These are phyloP conservation scores for Leucophenga montana DNA, from an alignment of 2,888 invertebrate genomes.

Conservation along the genomic window DNA sequence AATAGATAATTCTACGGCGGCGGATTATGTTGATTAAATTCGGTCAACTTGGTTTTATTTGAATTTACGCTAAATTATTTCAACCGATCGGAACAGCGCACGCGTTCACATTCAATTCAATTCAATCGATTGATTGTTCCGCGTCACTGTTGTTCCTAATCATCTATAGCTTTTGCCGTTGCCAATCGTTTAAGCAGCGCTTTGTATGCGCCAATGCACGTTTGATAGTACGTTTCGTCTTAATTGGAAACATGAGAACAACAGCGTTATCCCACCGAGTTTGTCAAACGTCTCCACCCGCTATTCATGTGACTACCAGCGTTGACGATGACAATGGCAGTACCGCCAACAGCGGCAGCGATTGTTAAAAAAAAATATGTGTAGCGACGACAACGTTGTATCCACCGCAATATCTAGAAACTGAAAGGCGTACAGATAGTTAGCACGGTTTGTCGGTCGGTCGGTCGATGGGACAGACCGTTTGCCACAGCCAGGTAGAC, in stretches of 20 bases:
- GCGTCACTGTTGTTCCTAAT: not conserved
- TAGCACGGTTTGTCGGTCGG: no score
- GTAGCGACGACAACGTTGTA: not conserved
- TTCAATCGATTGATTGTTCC: not conserved
- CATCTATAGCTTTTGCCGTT: not conserved
- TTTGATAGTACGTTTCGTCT: not conserved
- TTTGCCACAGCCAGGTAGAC: no score
- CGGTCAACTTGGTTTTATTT: no score
- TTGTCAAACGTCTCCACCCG: no score
- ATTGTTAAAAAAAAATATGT: not conserved
- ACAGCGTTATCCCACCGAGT: not conserved
- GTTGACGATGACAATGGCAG: no score
- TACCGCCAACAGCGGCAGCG: not conserved
- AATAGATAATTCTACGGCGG: not conserved
- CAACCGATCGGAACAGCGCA: not conserved
- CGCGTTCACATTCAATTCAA: no score
- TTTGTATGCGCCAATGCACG: slow-evolving; percentile 7
- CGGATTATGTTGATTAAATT: not conserved
- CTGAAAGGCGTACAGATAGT: no score
- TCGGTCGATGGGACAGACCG: no score
- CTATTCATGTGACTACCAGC: no score
- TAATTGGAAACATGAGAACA: slow-evolving; percentile 11
- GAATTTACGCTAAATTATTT: not conserved
- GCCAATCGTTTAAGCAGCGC: not conserved
- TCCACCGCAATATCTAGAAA: no score